A percentile compares a stretch with the other conserved stretches of the same genome.
Conservation (phyloP, 2,888 invertebrate genomes). For the Drosophila birchii region DNA sequence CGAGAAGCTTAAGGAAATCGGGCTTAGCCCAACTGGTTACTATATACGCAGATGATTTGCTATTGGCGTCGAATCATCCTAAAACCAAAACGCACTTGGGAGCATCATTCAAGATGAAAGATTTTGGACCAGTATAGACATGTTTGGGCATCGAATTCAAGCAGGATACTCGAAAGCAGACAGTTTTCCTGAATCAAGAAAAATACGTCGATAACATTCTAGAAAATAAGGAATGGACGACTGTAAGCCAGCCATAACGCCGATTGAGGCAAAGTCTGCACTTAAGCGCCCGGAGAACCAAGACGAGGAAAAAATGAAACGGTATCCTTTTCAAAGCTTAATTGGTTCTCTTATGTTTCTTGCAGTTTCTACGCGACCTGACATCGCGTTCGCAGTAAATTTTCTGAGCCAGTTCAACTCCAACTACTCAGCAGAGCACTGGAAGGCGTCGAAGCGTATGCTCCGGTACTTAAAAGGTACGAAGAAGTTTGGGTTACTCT, state of each 20-base stretch:
- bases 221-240: not conserved
- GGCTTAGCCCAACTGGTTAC: not conserved
- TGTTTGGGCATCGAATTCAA: not conserved
- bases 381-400: not conserved
- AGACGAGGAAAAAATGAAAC: not conserved
- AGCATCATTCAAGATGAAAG: slow-evolving; percentile 4
- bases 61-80: not conserved
- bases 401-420: slow-evolving; percentile 4
- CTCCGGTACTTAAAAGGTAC: not conserved
- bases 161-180: not conserved
- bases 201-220: not conserved
- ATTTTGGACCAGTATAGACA: slow-evolving; percentile 3
- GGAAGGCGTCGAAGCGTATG: not conserved
- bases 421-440: not conserved
- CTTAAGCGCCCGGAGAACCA: not conserved
- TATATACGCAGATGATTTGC: slow-evolving; percentile 5
- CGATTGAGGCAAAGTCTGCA: not conserved
- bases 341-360: slow-evolving; percentile 1
- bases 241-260: not conserved
- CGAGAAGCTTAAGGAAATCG: too few relatives aligned
- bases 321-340: not conserved
- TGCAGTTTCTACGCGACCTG: not conserved
- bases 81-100: not conserved
- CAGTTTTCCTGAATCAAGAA: not conserved
- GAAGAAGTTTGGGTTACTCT: not conserved